These are phyloP conservation scores for Poeciliopsis turrubarensis DNA, from an alignment of 2,113 vertebrate genomes.

Conservation along the genomic window DNA sequence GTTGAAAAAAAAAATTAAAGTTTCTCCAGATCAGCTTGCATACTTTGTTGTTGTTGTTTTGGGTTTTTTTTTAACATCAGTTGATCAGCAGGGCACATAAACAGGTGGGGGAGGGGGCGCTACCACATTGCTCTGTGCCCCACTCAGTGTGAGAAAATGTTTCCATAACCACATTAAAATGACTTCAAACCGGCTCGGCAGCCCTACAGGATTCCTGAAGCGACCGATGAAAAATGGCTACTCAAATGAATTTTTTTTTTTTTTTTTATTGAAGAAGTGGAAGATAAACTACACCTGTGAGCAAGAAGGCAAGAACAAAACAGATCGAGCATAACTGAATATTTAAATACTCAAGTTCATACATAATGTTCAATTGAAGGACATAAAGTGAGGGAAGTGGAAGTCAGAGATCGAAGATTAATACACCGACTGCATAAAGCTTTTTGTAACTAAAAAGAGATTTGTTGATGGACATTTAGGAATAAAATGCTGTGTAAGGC, in stretches of 20 bases:
- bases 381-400: neutral
- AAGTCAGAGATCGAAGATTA: neutral
- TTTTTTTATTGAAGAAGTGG: neutral
- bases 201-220: neutral
- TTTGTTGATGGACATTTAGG: constrained; percentile 29
- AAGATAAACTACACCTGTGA: neutral
- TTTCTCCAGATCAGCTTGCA: too few relatives aligned
- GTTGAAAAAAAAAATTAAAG: too few relatives aligned
- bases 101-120: too few relatives aligned
- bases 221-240: neutral
- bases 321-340: neutral
- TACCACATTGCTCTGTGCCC: too few relatives aligned
- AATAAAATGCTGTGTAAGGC: constrained; percentile 67
- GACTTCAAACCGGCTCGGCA: too few relatives aligned
- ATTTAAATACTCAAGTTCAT: neutral
- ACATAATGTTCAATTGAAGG: neutral
- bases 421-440: constrained; percentile 24
- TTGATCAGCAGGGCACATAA: too few relatives aligned
- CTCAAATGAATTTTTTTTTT: neutral
- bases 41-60: too few relatives aligned
- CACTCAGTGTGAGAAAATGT: too few relatives aligned
- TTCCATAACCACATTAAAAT: too few relatives aligned
- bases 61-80: too few relatives aligned
- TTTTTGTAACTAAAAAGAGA: constrained; percentile 23
- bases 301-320: neutral